These are phyloP conservation scores for Nomada fucata DNA, from an alignment of 2,888 invertebrate species.

Conservation along the genomic window DNA sequence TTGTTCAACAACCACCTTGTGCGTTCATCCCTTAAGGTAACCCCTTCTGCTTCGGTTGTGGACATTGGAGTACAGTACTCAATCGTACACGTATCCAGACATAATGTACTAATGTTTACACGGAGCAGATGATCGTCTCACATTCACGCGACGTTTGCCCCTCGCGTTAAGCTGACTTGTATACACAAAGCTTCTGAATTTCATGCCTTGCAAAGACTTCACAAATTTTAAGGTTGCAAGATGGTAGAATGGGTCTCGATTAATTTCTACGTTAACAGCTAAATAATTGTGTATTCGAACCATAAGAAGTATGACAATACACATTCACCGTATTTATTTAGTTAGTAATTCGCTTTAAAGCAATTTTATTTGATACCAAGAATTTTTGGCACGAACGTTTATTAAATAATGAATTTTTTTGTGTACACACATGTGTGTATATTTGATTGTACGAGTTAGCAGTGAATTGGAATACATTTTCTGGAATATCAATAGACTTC, in stretches of 20 bases:
- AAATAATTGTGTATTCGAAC: too few relatives aligned
- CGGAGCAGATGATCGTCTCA: slow-evolving; percentile 11
- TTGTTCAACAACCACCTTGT: slow-evolving; percentile 17
- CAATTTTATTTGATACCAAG: too few relatives aligned
- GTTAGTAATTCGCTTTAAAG: too few relatives aligned
- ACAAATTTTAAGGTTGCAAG: neutral
- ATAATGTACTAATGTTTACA: slow-evolving; percentile 44
- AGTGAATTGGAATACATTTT: too few relatives aligned
- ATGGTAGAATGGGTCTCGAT: too few relatives aligned
- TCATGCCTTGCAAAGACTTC: neutral
- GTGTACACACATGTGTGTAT: too few relatives aligned
- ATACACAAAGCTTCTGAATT: neutral
- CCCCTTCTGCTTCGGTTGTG: slow-evolving; percentile 28
- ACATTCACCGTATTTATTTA: too few relatives aligned
- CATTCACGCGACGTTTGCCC: slow-evolving; percentile 43
- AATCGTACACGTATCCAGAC: slow-evolving; percentile 42
- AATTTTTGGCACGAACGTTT: neutral
- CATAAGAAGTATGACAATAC: too few relatives aligned
- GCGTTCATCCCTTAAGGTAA: slow-evolving; percentile 20
- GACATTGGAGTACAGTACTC: slow-evolving; percentile 27
- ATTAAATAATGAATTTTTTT: neutral
- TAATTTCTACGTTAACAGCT: too few relatives aligned
- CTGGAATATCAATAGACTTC: too few relatives aligned
- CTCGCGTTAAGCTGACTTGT: slow-evolving; percentile 34
- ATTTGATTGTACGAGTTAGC: too few relatives aligned